A percentile compares a stretch with the other conserved stretches of the same genome.
Evolutionary conservation across 2,113 vertebrate genomes (phyloP).

Genomic region (Choloepus hoffmanni): DNA sequence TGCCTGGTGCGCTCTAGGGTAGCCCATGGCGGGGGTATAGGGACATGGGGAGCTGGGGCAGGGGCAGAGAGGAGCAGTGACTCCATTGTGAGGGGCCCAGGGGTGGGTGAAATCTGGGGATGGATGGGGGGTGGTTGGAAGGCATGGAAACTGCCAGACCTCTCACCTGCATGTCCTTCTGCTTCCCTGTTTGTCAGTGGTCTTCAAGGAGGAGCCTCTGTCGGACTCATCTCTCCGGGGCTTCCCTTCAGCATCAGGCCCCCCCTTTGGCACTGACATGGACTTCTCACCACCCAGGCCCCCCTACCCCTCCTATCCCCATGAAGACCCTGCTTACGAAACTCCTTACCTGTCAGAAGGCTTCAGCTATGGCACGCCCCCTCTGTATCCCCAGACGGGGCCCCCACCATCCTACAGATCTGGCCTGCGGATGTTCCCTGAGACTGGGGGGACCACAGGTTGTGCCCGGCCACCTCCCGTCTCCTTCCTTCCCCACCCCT

Average conservation of each 20-base stretch:
- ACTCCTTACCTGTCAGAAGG: conserved; percentile 80
- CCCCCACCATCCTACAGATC: conserved; percentile 82
- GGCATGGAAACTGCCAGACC: background rate
- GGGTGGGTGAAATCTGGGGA: background rate
- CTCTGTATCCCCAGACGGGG: conserved; percentile 78
- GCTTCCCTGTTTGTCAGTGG: conserved; percentile 71
- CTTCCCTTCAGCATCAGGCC: conserved; percentile 75
- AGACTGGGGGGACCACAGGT: conserved; percentile 67
- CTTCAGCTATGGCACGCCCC: conserved; percentile 78
- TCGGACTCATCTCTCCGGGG: conserved; percentile 77
- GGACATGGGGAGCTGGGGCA: background rate
- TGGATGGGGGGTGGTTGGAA: background rate
- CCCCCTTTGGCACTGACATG: conserved; percentile 81
- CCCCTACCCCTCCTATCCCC: conserved; percentile 77
- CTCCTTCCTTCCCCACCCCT: conserved; percentile 76
- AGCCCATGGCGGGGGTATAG: background rate
- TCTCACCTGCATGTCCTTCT: conserved; percentile 23
- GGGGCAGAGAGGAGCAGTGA: background rate
- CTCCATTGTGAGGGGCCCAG: background rate
- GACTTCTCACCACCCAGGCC: conserved; percentile 83
- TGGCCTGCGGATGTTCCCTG: conserved; percentile 77
- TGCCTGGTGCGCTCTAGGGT: conserved; percentile 87
- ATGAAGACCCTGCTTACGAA: conserved; percentile 80
- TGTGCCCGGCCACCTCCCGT: conserved; percentile 59
- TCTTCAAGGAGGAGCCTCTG: conserved; percentile 86